These are phyloP conservation scores for Bombus cullumanus DNA, from an alignment of 1,140 invertebrate species.

Conservation along the genomic window DNA sequence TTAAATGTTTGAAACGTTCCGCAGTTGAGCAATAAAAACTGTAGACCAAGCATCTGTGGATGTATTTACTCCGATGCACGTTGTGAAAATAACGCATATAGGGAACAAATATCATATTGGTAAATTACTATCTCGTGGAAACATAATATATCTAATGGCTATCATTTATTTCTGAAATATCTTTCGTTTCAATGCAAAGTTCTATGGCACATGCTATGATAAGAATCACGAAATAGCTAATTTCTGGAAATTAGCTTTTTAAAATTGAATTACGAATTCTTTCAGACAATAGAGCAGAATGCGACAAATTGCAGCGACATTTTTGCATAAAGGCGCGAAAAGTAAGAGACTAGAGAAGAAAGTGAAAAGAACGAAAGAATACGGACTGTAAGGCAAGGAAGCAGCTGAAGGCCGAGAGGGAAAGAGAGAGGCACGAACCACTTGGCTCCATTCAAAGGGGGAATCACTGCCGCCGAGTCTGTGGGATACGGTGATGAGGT, in stretches of 20 bases:
- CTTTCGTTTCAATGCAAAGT: not conserved
- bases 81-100: not conserved
- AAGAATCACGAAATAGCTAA: too few species aligned
- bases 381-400: conserved; percentile 28
- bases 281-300: not conserved
- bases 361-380: conserved; percentile 30
- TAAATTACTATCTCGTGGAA: too few species aligned
- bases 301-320: not conserved
- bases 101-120: too few species aligned
- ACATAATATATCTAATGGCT: too few species aligned
- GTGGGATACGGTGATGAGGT: conserved; percentile 69
- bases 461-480: conserved; percentile 52
- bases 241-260: not conserved
- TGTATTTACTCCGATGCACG: not conserved
- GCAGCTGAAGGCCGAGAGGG: conserved; percentile 18
- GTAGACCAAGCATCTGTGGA: not conserved
- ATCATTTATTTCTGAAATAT: not conserved
- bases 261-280: not conserved
- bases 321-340: conserved; percentile 11
- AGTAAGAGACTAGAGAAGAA: conserved; percentile 16
- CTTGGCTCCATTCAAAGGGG: conserved; percentile 58
- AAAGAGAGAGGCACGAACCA: conserved; percentile 31
- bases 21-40: not conserved
- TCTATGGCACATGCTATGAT: not conserved
- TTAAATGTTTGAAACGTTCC: not conserved